A percentile compares a stretch with the other conserved stretches of the same genome.
Evolutionary conservation across 2,113 vertebrate genomes (phyloP).

Genomic region (Lamprologus callipterus): DNA sequence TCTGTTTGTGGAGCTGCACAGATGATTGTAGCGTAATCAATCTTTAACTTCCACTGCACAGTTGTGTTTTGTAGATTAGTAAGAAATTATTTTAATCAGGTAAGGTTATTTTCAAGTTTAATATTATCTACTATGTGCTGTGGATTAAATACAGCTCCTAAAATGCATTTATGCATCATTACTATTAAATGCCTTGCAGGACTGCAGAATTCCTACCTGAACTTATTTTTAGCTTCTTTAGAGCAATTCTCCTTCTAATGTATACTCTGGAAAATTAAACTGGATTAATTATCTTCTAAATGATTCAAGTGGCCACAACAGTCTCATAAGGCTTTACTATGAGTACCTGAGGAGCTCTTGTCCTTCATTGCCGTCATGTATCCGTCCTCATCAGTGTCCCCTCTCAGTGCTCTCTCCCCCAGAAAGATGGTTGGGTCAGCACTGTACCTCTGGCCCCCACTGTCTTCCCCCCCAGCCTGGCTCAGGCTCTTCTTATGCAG

Average conservation of each 20-base stretch:
- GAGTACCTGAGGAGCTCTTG: constrained; percentile 85
- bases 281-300: not conserved
- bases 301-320: not conserved
- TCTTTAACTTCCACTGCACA: not conserved
- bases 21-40: not conserved
- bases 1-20: not conserved
- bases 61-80: not conserved
- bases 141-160: not conserved
- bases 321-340: not conserved
- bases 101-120: not conserved
- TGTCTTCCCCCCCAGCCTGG: constrained; percentile 75
- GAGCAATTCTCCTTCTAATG: not conserved
- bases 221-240: not conserved
- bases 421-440: constrained; percentile 90
- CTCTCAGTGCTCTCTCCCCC: constrained; percentile 74
- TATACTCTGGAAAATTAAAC: not conserved
- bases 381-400: constrained; percentile 84
- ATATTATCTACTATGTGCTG: not conserved
- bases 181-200: not conserved
- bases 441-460: constrained; percentile 87
- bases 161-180: not conserved
- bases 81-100: not conserved
- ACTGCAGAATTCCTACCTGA: not conserved
- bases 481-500: constrained; percentile 77
- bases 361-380: constrained; percentile 94